phyloP scores from a whole-genome alignment of 2,888 invertebrate species.

The Ethmia dodecea region DNA sequence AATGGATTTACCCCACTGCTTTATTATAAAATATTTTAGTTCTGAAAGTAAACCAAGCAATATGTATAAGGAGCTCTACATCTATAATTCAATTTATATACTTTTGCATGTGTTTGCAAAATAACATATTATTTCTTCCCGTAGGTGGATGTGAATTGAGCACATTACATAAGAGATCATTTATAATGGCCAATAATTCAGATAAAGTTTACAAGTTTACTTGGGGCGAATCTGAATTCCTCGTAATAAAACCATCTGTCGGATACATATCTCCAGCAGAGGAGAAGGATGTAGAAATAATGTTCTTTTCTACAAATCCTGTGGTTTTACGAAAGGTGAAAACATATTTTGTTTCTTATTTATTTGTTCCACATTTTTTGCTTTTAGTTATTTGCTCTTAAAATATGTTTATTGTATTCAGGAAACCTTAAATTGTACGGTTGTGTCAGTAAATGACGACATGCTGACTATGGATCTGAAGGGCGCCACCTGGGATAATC shows the following conservation, averaged over 20 bases:
- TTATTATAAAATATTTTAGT: no score
- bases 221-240: slow-evolving; percentile 45
- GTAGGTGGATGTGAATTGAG: slow-evolving; percentile 61
- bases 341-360: background rate
- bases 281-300: slow-evolving; percentile 66
- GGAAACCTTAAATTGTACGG: slow-evolving; percentile 43
- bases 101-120: no score
- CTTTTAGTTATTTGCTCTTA: no score
- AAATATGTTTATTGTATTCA: slow-evolving; percentile 24
- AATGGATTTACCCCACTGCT: no score
- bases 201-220: slow-evolving; percentile 64
- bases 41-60: no score
- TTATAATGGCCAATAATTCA: slow-evolving; percentile 64
- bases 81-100: no score
- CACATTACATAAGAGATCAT: slow-evolving; percentile 46
- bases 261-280: slow-evolving; percentile 68
- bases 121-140: slow-evolving; percentile 1
- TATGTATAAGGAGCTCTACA: no score
- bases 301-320: slow-evolving; percentile 51
- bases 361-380: background rate
- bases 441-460: slow-evolving; percentile 51
- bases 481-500: slow-evolving; percentile 61
- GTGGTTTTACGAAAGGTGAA: slow-evolving; percentile 43
- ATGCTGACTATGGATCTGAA: slow-evolving; percentile 46
- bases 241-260: slow-evolving; percentile 54